Evolutionary conservation across 2,888 invertebrate genomes (phyloP).

Genomic region (Athalia cordata): DNA sequence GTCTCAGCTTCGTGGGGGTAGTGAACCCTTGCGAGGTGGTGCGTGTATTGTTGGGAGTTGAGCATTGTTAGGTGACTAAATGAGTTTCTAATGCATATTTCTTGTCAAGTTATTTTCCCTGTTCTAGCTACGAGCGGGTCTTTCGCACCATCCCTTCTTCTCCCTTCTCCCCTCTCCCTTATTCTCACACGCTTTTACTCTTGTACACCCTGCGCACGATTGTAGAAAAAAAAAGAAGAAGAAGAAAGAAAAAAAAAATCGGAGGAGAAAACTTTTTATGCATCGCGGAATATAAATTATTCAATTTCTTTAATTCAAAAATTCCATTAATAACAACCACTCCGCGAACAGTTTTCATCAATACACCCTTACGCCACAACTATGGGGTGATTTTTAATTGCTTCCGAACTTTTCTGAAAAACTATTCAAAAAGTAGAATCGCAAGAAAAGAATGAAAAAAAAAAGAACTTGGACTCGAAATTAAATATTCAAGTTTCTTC

Average conservation of each 20-base stretch:
- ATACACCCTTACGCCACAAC: not conserved
- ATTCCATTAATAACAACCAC: slow-evolving; percentile 46
- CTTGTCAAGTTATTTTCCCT: slow-evolving; percentile 44
- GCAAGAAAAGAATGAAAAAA: too few species aligned
- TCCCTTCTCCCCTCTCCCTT: not conserved
- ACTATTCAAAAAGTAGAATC: not conserved
- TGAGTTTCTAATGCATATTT: slow-evolving; percentile 48
- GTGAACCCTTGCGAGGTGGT: slow-evolving; percentile 23
- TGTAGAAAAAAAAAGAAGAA: too few species aligned
- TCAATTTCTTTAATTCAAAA: slow-evolving; percentile 46
- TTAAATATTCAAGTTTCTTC: too few species aligned
- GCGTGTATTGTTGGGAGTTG: slow-evolving; percentile 40
- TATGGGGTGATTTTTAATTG: slow-evolving; percentile 26
- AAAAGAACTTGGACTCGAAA: too few species aligned
- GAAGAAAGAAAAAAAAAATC: not conserved
- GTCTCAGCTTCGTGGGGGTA: slow-evolving; percentile 22
- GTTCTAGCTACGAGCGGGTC: not conserved
- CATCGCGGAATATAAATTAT: slow-evolving; percentile 46
- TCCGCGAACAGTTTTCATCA: not conserved
- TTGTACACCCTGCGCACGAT: too few species aligned
- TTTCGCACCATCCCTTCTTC: not conserved
- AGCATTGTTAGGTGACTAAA: slow-evolving; percentile 46
- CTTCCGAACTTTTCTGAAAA: not conserved
- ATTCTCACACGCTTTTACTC: not conserved
- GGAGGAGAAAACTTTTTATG: slow-evolving; percentile 38